phyloP scores from a whole-genome alignment of 2,797 vertebrate species.

The Pseudomugil tenellus region DNA sequence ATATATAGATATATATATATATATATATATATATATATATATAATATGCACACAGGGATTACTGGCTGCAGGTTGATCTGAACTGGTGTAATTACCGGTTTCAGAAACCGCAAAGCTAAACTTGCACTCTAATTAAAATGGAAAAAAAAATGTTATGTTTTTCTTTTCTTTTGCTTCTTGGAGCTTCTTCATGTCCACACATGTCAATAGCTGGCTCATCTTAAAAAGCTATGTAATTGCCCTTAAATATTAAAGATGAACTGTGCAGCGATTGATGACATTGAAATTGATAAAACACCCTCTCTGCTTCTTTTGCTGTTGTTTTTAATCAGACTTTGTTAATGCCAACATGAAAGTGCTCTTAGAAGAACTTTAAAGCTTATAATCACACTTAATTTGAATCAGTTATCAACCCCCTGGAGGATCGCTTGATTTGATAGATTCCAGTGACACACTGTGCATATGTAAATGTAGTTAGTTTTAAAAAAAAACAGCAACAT shows the following conservation, averaged over 20 bases:
- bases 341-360: conserved; percentile 61
- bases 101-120: neutral
- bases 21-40: too few species aligned
- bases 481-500: conserved; percentile 50
- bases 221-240: conserved; percentile 50
- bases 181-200: conserved; percentile 26
- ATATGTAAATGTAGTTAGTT: conserved; percentile 75
- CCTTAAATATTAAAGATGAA: conserved; percentile 53
- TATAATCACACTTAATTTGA: conserved; percentile 74
- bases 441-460: conserved; percentile 49
- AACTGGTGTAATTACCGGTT: neutral
- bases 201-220: conserved; percentile 51
- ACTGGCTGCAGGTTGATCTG: neutral
- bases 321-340: conserved; percentile 62
- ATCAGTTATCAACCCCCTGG: conserved; percentile 72
- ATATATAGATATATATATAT: too few species aligned
- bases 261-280: conserved; percentile 59
- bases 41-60: too few species aligned
- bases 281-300: conserved; percentile 60
- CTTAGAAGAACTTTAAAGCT: conserved; percentile 68
- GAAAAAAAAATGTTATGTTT: neutral
- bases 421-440: conserved; percentile 72
- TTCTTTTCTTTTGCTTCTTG: conserved; percentile 4
- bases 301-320: conserved; percentile 31
- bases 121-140: neutral